A percentile compares a stretch with the other conserved stretches of the same genome.
Conservation (phyloP, 37 sponge, comb jelly and placozoan genomes). For the Chondrosia reniformis region DNA sequence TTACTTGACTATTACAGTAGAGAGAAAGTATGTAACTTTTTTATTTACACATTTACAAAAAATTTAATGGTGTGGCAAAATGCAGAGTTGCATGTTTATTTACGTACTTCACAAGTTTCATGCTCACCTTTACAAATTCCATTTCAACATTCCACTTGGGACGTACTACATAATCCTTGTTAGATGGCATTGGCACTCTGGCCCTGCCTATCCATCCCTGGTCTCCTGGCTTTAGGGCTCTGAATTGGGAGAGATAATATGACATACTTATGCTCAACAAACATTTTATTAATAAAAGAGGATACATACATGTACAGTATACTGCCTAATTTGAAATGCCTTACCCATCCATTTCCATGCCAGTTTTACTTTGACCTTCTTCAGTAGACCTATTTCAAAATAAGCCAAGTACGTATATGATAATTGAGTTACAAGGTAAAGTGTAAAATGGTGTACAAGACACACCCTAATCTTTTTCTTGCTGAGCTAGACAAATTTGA, state of each 20-base stretch:
- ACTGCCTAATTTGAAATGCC: neutral
- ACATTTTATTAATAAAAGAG: neutral
- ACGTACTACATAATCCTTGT: slow-evolving; percentile 89
- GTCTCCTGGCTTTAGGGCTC: slow-evolving; percentile 91
- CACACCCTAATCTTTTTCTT: slow-evolving; percentile 63
- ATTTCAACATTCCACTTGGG: slow-evolving; percentile 86
- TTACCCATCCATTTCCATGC: slow-evolving; percentile 31
- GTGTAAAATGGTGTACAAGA: no score
- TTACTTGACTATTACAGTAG: no score
- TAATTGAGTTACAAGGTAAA: neutral
- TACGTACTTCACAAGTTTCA: no score
- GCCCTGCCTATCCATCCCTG: slow-evolving; percentile 92
- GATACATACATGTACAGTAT: neutral
- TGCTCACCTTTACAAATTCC: slow-evolving; percentile 39
- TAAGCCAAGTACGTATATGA: neutral
- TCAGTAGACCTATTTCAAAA: slow-evolving; percentile 12
- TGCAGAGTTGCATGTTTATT: no score
- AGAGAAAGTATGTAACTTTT: no score
- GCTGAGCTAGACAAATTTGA: slow-evolving; percentile 55
- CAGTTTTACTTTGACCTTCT: slow-evolving; percentile 24
- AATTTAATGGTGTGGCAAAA: no score
- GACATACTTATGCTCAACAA: neutral
- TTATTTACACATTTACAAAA: no score
- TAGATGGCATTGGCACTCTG: slow-evolving; percentile 93
- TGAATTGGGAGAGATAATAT: neutral